Evolutionary conservation across 2,888 invertebrate genomes (phyloP).

Genomic region (Metalampra italica): DNA sequence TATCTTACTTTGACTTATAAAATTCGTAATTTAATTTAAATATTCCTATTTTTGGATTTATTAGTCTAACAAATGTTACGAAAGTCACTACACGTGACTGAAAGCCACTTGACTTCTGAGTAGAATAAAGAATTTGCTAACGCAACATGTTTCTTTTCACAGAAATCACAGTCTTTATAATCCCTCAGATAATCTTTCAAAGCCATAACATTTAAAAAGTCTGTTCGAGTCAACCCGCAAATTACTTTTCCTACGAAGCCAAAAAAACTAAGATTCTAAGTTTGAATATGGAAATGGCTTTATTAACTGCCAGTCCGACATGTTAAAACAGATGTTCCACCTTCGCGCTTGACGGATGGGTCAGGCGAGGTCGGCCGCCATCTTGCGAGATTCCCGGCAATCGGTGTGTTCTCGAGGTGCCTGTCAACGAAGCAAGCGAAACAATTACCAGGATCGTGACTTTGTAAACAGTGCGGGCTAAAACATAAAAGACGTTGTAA

Average conservation of each 20-base stretch:
- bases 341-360: conserved; percentile 68
- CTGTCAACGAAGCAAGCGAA: conserved; percentile 60
- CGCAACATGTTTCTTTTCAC: conserved; percentile 5
- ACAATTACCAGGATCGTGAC: conserved; percentile 65
- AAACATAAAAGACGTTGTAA: conserved; percentile 41
- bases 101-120: conserved; percentile 13
- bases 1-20: too few relatives aligned
- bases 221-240: conserved; percentile 6
- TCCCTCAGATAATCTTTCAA: conserved; percentile 4
- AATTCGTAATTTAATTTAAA: too few relatives aligned
- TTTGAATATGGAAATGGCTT: conserved; percentile 44
- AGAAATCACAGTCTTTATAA: conserved; percentile 3
- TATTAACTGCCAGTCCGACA: conserved; percentile 67
- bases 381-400: conserved; percentile 68
- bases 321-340: conserved; percentile 75
- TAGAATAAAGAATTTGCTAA: conserved; percentile 1
- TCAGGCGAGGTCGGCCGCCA: conserved; percentile 70
- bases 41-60: too few relatives aligned
- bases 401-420: conserved; percentile 54
- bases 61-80: neutral
- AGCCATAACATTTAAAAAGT: conserved; percentile 2
- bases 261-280: conserved; percentile 17
- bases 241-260: conserved; percentile 7
- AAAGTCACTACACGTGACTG: conserved; percentile 1
- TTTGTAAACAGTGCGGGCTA: conserved; percentile 50